Evolutionary conservation across 2,888 invertebrate genomes (phyloP), one percentile per base, ranked within the genome.

Genomic region (Pyrocoelia pectoralis): DNA sequence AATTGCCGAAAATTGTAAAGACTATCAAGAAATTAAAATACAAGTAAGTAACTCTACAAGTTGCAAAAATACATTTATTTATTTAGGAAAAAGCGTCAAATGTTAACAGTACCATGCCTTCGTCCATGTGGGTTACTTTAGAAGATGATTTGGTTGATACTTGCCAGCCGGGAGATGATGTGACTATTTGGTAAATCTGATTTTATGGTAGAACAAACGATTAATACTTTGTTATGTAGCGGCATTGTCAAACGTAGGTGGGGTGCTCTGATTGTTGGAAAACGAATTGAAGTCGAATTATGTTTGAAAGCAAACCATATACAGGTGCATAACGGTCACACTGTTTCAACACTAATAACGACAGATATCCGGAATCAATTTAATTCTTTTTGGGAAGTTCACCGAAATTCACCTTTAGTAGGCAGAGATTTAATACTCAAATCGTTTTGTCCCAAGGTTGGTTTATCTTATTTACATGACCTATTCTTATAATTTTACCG

Each of bases 131-230:
- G 87, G 89, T 93, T 0, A 88, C 91, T 0, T 76, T 94, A 41
- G 92, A 94, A 76, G 89, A 95, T 83, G 95, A 95, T 81, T 83
- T 96, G 17, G 94, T 95, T 0, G 94, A 95, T 79, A 83, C 83
- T 66, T 94, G 94, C 77, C 93, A 93, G 80, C 94, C 95, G 54
- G 96, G 96, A 0, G 95, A 96, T 84, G 92, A 93, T 83, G 87
- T 95, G 12, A 87, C 89, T 67, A 87, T 95, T 67, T 91, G 92
- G 95, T 94, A 82, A 77, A 79, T 66, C 12, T 13, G 12, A 14
- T 13, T 13, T 13, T 51, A 24, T 15, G n/a, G n/a, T n/a, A n/a
- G n/a, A n/a, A n/a, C n/a, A 24, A 6, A 24, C 24, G 6, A 24
- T 24, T 24, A 24, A 24, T 3, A 3, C 6, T 24, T 24, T 24